A percentile compares a stretch with the other conserved stretches of the same genome.
phyloP scores from a whole-genome alignment of 1,140 invertebrate genomes.

The Bombus balteatus region DNA sequence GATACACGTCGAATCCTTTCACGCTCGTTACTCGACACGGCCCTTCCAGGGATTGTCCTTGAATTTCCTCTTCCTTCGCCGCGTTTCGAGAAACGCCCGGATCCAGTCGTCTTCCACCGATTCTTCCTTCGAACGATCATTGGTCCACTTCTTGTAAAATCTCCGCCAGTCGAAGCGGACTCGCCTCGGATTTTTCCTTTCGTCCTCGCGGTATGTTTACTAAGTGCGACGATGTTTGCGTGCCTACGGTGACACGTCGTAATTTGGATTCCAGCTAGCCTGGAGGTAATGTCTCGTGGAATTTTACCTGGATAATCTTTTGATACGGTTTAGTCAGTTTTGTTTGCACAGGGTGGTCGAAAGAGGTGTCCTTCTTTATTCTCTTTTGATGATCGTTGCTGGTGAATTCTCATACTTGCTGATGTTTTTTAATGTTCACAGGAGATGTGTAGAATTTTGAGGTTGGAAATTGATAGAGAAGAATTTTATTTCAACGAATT shows the following conservation, averaged over 20 bases:
- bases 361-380: no score
- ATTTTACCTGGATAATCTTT: not conserved
- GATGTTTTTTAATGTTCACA: no score
- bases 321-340: no score
- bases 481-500: no score
- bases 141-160: not conserved
- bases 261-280: not conserved
- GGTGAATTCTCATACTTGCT: no score
- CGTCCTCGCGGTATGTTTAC: not conserved
- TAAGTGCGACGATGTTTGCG: not conserved
- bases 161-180: not conserved
- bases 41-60: constrained; percentile 44
- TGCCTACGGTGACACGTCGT: not conserved
- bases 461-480: no score
- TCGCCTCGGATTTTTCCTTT: not conserved
- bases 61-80: constrained; percentile 26
- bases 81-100: constrained; percentile 12
- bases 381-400: no score
- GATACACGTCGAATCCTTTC: constrained; percentile 55
- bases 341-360: no score
- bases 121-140: constrained; percentile 1
- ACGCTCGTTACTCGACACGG: constrained; percentile 48
- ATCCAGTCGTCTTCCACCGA: not conserved
- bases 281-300: not conserved
- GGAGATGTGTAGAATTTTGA: no score